Percentiles rank a stretch among this genome's conserved stretches.
phyloP scores from a whole-genome alignment of 2,113 vertebrate genomes.

The Pyxicephalus adspersus region DNA sequence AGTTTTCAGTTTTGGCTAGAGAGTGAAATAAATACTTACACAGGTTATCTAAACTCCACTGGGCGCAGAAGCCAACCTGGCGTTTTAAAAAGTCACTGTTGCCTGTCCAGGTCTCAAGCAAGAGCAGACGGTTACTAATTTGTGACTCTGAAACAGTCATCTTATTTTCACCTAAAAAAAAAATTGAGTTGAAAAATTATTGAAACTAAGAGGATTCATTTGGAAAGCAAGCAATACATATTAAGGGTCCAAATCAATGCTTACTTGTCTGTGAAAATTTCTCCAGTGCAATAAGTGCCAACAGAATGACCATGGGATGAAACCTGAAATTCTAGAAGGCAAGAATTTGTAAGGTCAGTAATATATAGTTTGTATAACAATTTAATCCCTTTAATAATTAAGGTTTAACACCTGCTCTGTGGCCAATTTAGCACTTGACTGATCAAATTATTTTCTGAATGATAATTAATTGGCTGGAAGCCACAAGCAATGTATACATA shows the following conservation, averaged over 20 bases:
- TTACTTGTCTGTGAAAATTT: constrained; percentile 99
- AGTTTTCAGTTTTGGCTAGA: background rate
- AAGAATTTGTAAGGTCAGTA: background rate
- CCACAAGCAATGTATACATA: no score
- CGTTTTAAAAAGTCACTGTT: constrained; percentile 92
- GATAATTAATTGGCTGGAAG: no score
- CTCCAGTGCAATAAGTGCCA: constrained; percentile 97
- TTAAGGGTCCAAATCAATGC: constrained; percentile 62
- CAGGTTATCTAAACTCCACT: constrained; percentile 98
- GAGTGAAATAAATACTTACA: constrained; percentile 78
- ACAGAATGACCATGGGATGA: constrained; percentile 97
- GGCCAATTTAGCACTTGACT: no score
- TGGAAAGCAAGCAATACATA: background rate
- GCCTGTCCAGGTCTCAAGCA: constrained; percentile 92
- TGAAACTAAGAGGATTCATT: background rate
- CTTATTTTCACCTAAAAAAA: constrained; percentile 92
- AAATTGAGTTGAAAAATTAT: background rate
- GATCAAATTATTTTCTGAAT: no score
- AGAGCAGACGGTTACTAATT: constrained; percentile 87
- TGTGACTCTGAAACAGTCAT: constrained; percentile 91
- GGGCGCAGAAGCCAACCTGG: constrained; percentile 97
- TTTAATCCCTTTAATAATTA: background rate
- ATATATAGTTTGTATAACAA: background rate
- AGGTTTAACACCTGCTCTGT: no score
- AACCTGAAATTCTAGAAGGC: constrained; percentile 87